Conservation (phyloP, 2,797 vertebrate species). For the Protosalanx chinensis region DNA sequence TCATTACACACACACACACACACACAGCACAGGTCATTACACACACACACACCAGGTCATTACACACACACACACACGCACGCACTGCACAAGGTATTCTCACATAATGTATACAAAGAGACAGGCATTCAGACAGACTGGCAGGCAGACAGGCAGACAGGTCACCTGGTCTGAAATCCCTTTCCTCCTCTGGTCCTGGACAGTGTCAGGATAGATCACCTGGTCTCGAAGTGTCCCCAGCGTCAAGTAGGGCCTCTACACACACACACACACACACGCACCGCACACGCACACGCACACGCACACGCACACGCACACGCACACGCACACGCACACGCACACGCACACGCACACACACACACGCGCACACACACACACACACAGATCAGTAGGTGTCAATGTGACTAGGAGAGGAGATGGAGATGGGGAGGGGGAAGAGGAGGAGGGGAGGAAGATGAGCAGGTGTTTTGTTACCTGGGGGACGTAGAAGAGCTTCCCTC, state of each 20-base stretch:
- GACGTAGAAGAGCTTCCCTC: constrained; percentile 96
- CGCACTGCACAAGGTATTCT: neutral
- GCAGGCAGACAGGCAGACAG: neutral
- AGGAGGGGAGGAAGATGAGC: no score
- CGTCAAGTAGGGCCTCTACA: constrained; percentile 97
- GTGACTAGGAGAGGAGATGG: no score
- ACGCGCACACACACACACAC: no score
- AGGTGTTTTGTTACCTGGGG: constrained; percentile 80
- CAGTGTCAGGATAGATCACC: constrained; percentile 94
- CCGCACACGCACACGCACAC: no score
- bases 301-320: no score
- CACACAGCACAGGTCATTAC: neutral
- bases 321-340: no score
- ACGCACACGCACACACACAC: no score
- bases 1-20: no score
- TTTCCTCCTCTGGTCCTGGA: constrained; percentile 85
- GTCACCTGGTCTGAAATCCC: constrained; percentile 87
- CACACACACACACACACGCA: constrained; percentile 11
- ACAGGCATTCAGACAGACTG: neutral
- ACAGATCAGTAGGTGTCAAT: no score
- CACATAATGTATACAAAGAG: neutral
- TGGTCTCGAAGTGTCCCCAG: constrained; percentile 93
- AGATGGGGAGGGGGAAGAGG: no score
- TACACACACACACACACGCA: neutral
- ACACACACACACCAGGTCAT: no score